Evolutionary conservation across 1,140 invertebrate species (phyloP), one percentile per base, ranked within the genome.

Genomic region (Goniozus legneri): DNA sequence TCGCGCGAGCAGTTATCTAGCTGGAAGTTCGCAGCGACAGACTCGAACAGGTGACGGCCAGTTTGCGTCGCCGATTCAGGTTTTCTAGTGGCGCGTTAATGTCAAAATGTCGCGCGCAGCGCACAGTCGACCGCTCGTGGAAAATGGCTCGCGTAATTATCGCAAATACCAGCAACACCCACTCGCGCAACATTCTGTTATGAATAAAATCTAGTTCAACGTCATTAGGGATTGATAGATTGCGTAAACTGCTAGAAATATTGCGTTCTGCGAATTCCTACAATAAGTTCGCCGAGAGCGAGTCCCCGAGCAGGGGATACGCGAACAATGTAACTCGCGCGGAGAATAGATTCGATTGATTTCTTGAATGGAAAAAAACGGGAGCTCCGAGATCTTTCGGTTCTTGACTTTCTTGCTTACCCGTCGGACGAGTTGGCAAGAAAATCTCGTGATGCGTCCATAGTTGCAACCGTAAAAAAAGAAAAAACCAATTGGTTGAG

Each of bases 61-160:
- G 27, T n/a, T n/a, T n/a, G 32, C 44, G 38, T 21, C 16, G 14
- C 32, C 7, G 44, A 41, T 53, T 43, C 45, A 31, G 43, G 48
- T 52, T 49, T 52, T 47, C 21, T 50, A 51, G 39, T 38, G 30
- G 22, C 52, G 44, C 35, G 54, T 47, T 51, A 63, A 61, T 62
- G 64, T 67, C 64, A 65, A 64, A 65, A 58, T 65, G 64, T 65
- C 66, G 65, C n/a, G n/a, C n/a, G n/a, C 54, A 57, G 63, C 56
- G 47, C 53, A 58, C 56, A 56, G 54, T 56, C 54, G 56, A 50
- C 37, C 59, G 60, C 14, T 16, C 53, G 50, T 40, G 46, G 47
- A 53, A 65, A 62, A 52, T 54, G 43, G 33, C 43, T 37, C 24
- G 10, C 52, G 50, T 63, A 64, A 67, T 65, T 65, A 66, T 52